Evolutionary conservation across 2,888 invertebrate genomes (phyloP).

Genomic region (Adelognathus sp.): DNA sequence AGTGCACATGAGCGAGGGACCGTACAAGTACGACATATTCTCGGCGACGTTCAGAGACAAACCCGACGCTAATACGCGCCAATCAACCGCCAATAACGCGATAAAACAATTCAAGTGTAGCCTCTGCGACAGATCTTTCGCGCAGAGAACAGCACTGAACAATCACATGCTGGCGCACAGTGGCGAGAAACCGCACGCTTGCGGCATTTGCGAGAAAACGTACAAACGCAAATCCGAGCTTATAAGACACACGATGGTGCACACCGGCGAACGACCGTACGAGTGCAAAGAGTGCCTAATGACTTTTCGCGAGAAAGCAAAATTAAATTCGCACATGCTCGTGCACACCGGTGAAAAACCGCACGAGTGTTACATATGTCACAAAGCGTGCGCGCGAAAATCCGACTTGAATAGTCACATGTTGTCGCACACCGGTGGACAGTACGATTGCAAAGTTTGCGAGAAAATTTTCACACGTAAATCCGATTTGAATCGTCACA

Average conservation of each 20-base stretch:
- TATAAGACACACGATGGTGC: conserved; percentile 77
- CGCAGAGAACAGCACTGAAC: conserved; percentile 75
- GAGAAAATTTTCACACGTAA: conserved; percentile 78
- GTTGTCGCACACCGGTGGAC: conserved; percentile 78
- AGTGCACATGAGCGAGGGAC: conserved; percentile 66
- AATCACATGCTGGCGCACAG: conserved; percentile 78
- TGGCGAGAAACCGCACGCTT: conserved; percentile 77
- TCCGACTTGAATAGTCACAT: conserved; percentile 79
- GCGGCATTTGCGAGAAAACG: conserved; percentile 76
- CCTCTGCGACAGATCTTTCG: conserved; percentile 74
- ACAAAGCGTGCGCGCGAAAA: conserved; percentile 78
- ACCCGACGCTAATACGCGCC: conserved; percentile 69
- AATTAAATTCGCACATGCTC: conserved; percentile 78
- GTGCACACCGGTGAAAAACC: conserved; percentile 79
- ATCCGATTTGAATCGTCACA: conserved; percentile 77
- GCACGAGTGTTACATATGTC: conserved; percentile 78
- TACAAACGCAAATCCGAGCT: conserved; percentile 78
- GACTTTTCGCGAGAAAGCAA: conserved; percentile 78
- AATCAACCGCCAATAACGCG: conserved; percentile 61
- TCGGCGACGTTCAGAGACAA: conserved; percentile 73
- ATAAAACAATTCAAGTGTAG: conserved; percentile 75
- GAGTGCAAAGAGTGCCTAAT: conserved; percentile 79
- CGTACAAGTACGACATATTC: conserved; percentile 73
- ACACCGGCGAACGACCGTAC: conserved; percentile 77
- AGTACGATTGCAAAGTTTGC: conserved; percentile 78